Evolutionary conservation across 2,888 invertebrate species (phyloP).

Genomic region (Diabrotica balteata): DNA sequence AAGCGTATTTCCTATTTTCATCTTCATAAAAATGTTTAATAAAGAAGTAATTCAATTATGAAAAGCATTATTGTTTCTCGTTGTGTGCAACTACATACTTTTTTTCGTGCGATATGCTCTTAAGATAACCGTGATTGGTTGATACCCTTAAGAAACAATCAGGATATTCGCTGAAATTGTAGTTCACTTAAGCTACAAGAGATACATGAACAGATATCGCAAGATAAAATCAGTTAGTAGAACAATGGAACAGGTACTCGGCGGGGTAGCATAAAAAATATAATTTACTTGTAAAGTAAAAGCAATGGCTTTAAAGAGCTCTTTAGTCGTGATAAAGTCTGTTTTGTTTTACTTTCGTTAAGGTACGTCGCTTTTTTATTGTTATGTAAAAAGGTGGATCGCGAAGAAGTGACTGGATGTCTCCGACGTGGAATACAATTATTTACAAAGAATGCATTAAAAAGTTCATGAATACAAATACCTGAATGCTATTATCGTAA

Average conservation of each 20-base stretch:
- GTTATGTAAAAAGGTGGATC: constrained; percentile 2
- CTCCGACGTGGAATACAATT: neutral
- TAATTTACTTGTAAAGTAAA: constrained; percentile 31
- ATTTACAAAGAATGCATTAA: neutral
- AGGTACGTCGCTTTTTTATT: constrained; percentile 11
- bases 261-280: constrained; percentile 32
- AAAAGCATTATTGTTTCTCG: too few relatives aligned
- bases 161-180: constrained; percentile 38
- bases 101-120: constrained; percentile 5
- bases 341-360: constrained; percentile 19
- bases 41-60: too few relatives aligned
- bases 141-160: constrained; percentile 38
- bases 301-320: constrained; percentile 14
- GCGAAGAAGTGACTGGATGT: neutral
- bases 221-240: constrained; percentile 43
- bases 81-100: constrained; percentile 14
- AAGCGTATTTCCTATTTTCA: too few relatives aligned
- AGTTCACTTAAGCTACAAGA: constrained; percentile 45
- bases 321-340: constrained; percentile 14
- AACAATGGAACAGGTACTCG: constrained; percentile 39
- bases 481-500: neutral
- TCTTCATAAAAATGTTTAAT: too few relatives aligned
- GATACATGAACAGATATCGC: constrained; percentile 44
- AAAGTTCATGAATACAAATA: neutral
- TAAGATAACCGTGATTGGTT: constrained; percentile 27